Percentiles rank a stretch among this genome's conserved stretches.
These are phyloP conservation scores for Lithosia quadra DNA, from an alignment of 2,888 invertebrate species.

Conservation along the genomic window DNA sequence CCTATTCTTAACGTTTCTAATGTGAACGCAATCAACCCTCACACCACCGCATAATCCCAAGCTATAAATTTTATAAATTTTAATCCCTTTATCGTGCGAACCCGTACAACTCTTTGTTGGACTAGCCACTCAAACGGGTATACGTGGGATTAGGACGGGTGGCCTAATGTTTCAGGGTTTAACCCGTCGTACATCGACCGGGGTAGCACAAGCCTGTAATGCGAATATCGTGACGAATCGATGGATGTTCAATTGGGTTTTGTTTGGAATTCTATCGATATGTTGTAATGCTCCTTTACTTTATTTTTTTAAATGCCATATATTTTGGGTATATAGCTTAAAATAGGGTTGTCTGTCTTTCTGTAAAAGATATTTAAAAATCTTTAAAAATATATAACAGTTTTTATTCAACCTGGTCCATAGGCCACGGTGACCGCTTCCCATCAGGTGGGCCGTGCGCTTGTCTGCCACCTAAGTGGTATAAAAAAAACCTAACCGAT, in stretches of 20 bases:
- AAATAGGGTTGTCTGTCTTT: too few species aligned
- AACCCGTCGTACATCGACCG: slow-evolving; percentile 35
- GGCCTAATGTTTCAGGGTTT: slow-evolving; percentile 63
- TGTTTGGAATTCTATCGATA: slow-evolving; percentile 31
- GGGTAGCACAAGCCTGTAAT: slow-evolving; percentile 43
- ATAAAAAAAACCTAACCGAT: too few species aligned
- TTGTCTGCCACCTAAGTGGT: too few species aligned
- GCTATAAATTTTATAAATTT: slow-evolving; percentile 78
- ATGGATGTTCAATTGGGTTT: slow-evolving; percentile 49
- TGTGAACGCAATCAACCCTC: slow-evolving; percentile 54
- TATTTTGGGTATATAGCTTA: neutral
- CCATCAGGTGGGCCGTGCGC: too few species aligned
- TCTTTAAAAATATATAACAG: too few species aligned
- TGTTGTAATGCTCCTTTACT: neutral
- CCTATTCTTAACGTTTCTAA: slow-evolving; percentile 42
- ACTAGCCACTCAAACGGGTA: slow-evolving; percentile 57
- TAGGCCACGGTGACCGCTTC: too few species aligned
- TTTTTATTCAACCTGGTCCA: too few species aligned
- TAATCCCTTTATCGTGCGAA: slow-evolving; percentile 79
- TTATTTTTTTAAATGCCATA: neutral
- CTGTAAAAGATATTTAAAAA: too few species aligned
- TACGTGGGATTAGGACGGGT: slow-evolving; percentile 63
- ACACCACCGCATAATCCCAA: slow-evolving; percentile 57
- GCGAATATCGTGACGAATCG: slow-evolving; percentile 58
- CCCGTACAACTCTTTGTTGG: slow-evolving; percentile 71